A percentile compares a stretch with the other conserved stretches of the same genome.
phyloP scores from a whole-genome alignment of 2,888 invertebrate genomes.

The Plebejus argus region DNA sequence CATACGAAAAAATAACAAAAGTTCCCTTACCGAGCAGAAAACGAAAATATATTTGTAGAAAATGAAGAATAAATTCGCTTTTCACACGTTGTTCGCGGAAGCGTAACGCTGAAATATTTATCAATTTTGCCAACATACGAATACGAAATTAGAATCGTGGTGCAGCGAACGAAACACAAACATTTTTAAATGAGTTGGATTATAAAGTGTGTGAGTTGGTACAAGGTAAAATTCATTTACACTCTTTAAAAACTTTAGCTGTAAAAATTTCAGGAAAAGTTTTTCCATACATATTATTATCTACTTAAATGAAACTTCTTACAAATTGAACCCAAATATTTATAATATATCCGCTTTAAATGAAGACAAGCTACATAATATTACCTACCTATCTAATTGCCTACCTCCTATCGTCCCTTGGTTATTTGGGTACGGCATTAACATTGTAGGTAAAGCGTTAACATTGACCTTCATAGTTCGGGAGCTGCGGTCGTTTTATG shows the following conservation, averaged over 20 bases:
- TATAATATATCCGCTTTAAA: neutral
- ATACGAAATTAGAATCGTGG: constrained; percentile 27
- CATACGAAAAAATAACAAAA: neutral
- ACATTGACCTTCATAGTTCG: constrained; percentile 25
- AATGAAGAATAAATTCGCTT: neutral
- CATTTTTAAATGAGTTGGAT: neutral
- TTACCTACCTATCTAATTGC: too few species aligned
- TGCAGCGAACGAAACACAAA: constrained; percentile 18
- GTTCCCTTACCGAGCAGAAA: constrained; percentile 11
- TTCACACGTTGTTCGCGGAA: constrained; percentile 19
- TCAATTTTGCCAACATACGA: constrained; percentile 29
- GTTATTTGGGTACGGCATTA: neutral
- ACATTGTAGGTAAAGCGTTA: neutral
- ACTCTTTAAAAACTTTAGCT: too few species aligned
- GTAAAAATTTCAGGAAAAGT: too few species aligned
- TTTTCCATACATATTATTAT: too few species aligned
- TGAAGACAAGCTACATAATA: neutral
- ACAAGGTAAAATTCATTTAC: neutral
- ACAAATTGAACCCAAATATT: too few species aligned
- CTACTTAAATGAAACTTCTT: too few species aligned
- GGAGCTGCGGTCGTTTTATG: constrained; percentile 22
- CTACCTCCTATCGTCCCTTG: neutral
- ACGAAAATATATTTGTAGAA: neutral
- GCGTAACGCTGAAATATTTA: constrained; percentile 27
- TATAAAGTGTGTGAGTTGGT: neutral